Conservation (phyloP, 1,140 invertebrate species). For the Heliconius himera region DNA sequence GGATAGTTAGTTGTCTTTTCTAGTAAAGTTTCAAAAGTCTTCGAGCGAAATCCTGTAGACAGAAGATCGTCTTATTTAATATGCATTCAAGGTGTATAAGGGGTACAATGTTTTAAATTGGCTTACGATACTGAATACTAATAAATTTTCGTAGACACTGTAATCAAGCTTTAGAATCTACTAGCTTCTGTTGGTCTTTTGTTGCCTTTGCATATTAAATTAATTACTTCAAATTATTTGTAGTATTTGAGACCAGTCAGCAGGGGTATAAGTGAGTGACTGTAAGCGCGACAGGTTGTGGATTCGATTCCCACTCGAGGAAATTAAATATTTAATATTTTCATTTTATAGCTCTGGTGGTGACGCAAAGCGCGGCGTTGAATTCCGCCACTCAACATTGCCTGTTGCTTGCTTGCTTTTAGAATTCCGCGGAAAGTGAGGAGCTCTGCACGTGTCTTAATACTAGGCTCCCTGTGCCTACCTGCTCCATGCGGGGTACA, state of each 20-base stretch:
- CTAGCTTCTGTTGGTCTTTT: conserved; percentile 13
- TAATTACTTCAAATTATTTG: not conserved
- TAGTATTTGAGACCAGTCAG: not conserved
- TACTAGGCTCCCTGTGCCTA: no score
- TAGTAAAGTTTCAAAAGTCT: conserved; percentile 15
- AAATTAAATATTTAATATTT: no score
- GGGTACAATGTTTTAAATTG: conserved; percentile 73
- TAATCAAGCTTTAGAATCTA: conserved; percentile 19
- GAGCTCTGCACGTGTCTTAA: no score
- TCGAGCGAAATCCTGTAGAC: conserved; percentile 16
- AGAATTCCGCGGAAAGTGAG: no score
- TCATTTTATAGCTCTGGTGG: no score
- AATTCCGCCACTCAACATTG: no score
- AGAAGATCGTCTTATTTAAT: conserved; percentile 66
- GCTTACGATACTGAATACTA: conserved; percentile 67
- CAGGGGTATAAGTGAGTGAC: no score
- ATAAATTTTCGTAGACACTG: conserved; percentile 38
- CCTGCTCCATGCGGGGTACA: no score
- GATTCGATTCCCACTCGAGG: no score
- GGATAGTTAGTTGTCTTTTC: conserved; percentile 16
- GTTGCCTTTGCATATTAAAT: not conserved
- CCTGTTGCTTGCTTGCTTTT: no score
- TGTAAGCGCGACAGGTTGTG: no score
- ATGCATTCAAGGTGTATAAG: conserved; percentile 71
- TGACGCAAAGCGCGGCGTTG: no score